These are phyloP conservation scores for Ciconia maguari DNA, from an alignment of 2,113 vertebrate species.

Conservation along the genomic window DNA sequence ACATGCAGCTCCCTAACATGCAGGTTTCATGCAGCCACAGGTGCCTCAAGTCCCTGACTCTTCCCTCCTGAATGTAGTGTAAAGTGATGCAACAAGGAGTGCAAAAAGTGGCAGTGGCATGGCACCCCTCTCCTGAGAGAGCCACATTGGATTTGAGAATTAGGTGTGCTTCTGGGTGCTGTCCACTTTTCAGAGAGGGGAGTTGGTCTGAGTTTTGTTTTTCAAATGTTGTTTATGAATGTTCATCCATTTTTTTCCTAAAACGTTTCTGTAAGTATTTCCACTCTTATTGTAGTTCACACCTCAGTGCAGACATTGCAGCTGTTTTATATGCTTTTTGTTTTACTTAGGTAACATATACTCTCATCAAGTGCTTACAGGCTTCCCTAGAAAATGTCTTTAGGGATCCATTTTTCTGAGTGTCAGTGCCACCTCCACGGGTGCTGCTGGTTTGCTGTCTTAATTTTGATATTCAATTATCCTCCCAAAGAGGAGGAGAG, in stretches of 20 bases:
- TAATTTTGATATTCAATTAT: neutral
- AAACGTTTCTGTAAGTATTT: neutral
- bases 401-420: neutral
- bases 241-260: neutral
- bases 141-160: neutral
- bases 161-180: neutral
- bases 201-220: neutral
- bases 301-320: neutral
- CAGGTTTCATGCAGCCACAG: neutral
- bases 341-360: neutral
- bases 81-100: neutral
- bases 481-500: neutral
- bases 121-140: neutral
- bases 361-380: neutral
- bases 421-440: neutral
- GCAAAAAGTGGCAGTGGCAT: neutral
- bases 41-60: neutral
- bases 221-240: neutral
- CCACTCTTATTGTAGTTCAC: neutral
- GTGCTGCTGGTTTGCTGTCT: neutral
- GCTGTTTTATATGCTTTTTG: neutral
- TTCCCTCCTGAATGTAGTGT: neutral
- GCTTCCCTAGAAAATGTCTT: neutral
- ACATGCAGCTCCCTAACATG: accelerated
- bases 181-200: neutral